Evolutionary conservation across 2,888 invertebrate species (phyloP), one percentile per base, ranked within the genome.

Genomic region (Pelosia muscerda): DNA sequence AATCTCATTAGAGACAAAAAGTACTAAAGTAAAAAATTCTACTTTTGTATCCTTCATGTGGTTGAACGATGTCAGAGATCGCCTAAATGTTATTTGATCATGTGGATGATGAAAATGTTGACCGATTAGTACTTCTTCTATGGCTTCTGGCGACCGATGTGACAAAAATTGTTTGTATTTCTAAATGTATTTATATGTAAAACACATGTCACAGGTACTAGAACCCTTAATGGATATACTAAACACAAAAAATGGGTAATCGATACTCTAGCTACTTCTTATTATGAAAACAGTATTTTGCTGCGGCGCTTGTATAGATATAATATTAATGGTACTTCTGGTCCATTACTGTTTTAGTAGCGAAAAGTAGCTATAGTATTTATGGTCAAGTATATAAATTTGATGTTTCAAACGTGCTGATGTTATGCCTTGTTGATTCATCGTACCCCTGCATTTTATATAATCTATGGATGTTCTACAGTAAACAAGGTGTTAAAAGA

Each of bases 401-500:
- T 56, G 25, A 19, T 63, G 38, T 63, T 34, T 34, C 42, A 38
- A 13, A 62, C 10, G 34, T 62, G 66, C 66, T 62, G 56, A 53
- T 42, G 49, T 56, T n/a, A 61, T 66, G 55, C 60, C 42, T 56
- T 55, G 42, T 56, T 66, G 42, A 56, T 61, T 56, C 28, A 62
- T 25, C 38, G 61, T 66, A 57, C 25, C 58, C 57, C 23, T 49
- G 62, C 62, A 62, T 66, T 66, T 62, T 23, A 34, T 55, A 55
- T 60, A 61, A 61, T 64, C 28, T 19, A 13, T 66, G 28, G 57
- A 55, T 66, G 49, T 57, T 63, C 28, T 54, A 54, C 62, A 54
- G 55, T 66, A 56, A 59, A 56, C 56, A 66, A 49, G 64, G 57
- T 57, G 57, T 62, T 62, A 22, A n/a, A 38, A 57, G 55, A 63